Evolutionary conservation across 2,888 invertebrate species (phyloP), one percentile per base, ranked within the genome.

Genomic region (Sinodicranocentrus sp.): DNA sequence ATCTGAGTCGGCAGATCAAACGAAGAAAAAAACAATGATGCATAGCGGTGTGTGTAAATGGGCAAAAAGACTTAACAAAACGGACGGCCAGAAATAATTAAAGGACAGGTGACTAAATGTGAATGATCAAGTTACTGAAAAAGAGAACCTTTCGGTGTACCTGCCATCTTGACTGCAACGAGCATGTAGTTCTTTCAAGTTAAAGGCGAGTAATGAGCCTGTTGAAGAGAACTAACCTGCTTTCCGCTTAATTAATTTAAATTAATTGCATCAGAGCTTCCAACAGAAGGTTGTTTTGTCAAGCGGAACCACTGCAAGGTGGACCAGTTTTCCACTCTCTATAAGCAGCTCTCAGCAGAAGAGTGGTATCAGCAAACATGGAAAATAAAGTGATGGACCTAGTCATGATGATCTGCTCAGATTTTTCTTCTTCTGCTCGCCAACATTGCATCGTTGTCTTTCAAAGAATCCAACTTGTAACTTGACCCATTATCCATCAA

Each of bases 201-300:
- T 79, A 54, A 39, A 79, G 13, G 33, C 79, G 17, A 71, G 63
- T 72, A 79, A 79, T 71, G 79, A 63, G 54, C 54, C 28, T 25
- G 79, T 48, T 52, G 65, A 63, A n/a, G 63, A 59, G 65, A 80
- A 68, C 73, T 78, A 68, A 65, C 71, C 75, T 65, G 80, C 76
- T 72, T 77, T 84, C 68, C 70, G 63, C 77, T 82, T 82, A 84
- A 77, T 85, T 78, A 85, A 85, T 85, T 82, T 78, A 82, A 85
- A 85, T 85, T 82, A 85, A 82, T 75, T 72, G 44, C 73, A 44
- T 65, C 44, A 39, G 57, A 77, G 61, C 71, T 79, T 85, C 82
- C 78, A 75, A 44, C 61, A 75, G 78, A 73, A 72, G 75, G 73
- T 75, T 85, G 75, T 71, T 75, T 80, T 73, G 72, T 84, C 70